Evolutionary conservation across 2,113 vertebrate genomes (phyloP), one percentile per base, ranked within the genome.

Genomic region (Cranoglanis bouderius): DNA sequence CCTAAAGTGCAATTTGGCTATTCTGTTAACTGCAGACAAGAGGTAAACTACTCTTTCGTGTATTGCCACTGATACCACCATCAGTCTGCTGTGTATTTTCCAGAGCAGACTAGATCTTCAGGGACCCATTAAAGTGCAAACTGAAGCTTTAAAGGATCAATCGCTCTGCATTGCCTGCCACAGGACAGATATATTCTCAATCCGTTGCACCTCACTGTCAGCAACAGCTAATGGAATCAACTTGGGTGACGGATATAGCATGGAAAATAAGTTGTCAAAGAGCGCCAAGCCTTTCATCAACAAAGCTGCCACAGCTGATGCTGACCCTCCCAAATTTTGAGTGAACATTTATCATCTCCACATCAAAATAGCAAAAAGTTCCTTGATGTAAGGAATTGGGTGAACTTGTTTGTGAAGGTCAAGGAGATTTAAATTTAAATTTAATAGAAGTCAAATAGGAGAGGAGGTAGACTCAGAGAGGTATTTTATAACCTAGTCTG

Each of bases 221-320:
- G 91, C 86, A 91, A 89, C 88, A 90, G 86, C 86, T 92, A 92
- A 92, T 91, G 90, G 89, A 93, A 90, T 91, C 89, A 92, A 90
- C 89, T 86, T 85, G 88, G 87, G 89, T 91, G 92, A 92, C 88
- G 38, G 91, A 92, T 90, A 92, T 86, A 84, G 70, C 80, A 70
- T 85, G 77, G 88, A 87, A 90, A 91, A 90, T 92, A 90, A 91
- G 91, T 92, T 92, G 90, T 93, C 92, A 91, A 88, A 90, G 75
- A 88, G 65, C 43, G 16, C n/a, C 18, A 53, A 40, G 87, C 80
- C 87, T 90, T 91, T 90, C 77, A 91, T 91, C 90, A 90, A 85
- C 82, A 51, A 87, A 49, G 67, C 81, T 80, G 89, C 81, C 84
- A 89, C 88, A 65, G 83, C 57, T 86, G 70, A 83, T 88, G 87